Percentiles rank a stretch among this genome's conserved stretches.
Evolutionary conservation across 1,140 invertebrate species (phyloP).

Genomic region (Lithobius niger): DNA sequence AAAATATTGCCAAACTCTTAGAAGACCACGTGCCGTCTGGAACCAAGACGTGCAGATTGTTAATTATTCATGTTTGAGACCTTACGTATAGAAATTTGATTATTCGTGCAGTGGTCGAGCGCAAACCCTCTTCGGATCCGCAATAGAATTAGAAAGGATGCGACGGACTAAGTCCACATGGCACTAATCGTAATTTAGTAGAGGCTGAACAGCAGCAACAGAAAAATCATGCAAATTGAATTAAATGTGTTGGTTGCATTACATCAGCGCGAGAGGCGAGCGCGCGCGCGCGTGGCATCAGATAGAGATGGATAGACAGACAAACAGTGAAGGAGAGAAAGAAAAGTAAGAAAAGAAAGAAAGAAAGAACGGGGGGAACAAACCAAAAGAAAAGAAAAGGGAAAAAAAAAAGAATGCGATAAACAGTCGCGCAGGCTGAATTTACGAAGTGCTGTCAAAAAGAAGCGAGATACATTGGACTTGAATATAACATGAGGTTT

Average conservation of each 20-base stretch:
- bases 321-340: background rate
- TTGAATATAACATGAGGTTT: background rate
- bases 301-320: no score
- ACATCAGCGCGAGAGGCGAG: background rate
- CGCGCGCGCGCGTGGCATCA: no score
- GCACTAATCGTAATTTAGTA: slow-evolving; percentile 7
- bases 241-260: slow-evolving; percentile 10
- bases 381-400: no score
- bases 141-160: background rate
- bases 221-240: slow-evolving; percentile 9
- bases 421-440: background rate
- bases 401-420: no score
- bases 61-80: no score
- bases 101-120: no score
- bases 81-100: no score
- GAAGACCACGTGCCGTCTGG: no score
- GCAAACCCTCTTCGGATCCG: background rate
- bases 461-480: background rate
- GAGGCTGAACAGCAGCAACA: background rate
- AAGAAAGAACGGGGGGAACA: no score
- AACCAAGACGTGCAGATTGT: no score
- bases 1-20: no score
- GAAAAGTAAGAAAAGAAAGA: no score
- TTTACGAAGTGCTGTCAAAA: background rate
- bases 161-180: background rate